phyloP scores from a whole-genome alignment of 1,140 invertebrate genomes.

The Trachymyrmex cornetzi region DNA sequence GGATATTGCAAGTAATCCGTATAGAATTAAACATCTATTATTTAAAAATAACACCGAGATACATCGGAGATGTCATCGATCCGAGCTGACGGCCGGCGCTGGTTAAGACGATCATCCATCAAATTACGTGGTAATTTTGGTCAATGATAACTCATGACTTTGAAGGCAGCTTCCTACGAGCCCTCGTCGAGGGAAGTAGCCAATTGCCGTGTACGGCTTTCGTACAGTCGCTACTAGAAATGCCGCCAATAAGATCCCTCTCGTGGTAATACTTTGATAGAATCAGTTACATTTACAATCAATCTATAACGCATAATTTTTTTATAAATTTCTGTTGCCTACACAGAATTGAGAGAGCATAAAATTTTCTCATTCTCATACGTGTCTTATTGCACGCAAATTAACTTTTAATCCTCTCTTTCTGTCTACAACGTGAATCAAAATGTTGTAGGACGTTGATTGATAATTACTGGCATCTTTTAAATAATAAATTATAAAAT shows the following conservation, averaged over 20 bases:
- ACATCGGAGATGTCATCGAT: constrained; percentile 69
- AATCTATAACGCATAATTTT: not conserved
- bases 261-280: not conserved
- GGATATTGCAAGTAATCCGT: not conserved
- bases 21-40: not conserved
- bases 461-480: not conserved
- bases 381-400: not conserved
- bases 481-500: not conserved
- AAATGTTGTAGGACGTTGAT: too few species aligned
- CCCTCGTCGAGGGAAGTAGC: constrained; percentile 84
- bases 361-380: not conserved
- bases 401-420: not conserved
- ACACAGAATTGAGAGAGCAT: not conserved
- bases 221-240: constrained; percentile 84
- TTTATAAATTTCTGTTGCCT: not conserved
- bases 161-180: constrained; percentile 86
- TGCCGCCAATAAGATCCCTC: constrained; percentile 75
- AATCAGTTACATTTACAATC: not conserved
- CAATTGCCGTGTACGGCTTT: constrained; percentile 82
- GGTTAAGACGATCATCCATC: constrained; percentile 78
- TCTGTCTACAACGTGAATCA: not conserved
- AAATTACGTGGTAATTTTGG: constrained; percentile 84
- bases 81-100: constrained; percentile 60
- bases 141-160: constrained; percentile 86
- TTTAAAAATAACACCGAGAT: constrained; percentile 18